A percentile compares a stretch with the other conserved stretches of the same genome.
These are phyloP conservation scores for Phyllotis vaccarum DNA, from an alignment of 2,797 vertebrate species.

Conservation along the genomic window DNA sequence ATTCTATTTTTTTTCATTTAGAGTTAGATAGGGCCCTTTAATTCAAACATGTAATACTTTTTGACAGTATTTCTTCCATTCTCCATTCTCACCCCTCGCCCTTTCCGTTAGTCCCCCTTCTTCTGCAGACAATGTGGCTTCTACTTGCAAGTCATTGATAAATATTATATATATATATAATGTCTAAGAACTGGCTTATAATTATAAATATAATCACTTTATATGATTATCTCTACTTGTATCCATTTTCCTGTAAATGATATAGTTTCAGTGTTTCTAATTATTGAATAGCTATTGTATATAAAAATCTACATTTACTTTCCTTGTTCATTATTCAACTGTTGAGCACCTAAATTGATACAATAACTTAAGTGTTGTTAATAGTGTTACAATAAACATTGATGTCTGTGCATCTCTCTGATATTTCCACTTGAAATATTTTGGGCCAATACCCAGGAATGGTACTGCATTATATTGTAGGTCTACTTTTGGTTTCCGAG, in stretches of 20 bases:
- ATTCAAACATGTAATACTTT: neutral
- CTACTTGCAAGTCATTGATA: neutral
- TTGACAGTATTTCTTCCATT: neutral
- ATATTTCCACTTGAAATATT: neutral
- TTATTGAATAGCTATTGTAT: neutral
- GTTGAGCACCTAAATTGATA: neutral
- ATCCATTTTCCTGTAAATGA: neutral
- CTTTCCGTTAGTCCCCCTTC: neutral
- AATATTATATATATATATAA: neutral
- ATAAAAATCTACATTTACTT: neutral
- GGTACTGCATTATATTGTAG: neutral
- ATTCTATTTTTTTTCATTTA: neutral
- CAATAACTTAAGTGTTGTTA: neutral
- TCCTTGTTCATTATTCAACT: neutral
- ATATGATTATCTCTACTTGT: neutral
- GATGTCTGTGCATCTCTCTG: neutral
- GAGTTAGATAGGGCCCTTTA: neutral
- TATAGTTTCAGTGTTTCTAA: neutral
- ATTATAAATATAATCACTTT: neutral
- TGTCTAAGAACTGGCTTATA: neutral
- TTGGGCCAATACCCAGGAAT: neutral
- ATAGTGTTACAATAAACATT: neutral
- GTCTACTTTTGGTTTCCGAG: neutral
- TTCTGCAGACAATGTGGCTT: neutral
- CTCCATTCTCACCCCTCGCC: neutral